Conservation (phyloP, 2,888 invertebrate species). For the Melieria omissa region DNA sequence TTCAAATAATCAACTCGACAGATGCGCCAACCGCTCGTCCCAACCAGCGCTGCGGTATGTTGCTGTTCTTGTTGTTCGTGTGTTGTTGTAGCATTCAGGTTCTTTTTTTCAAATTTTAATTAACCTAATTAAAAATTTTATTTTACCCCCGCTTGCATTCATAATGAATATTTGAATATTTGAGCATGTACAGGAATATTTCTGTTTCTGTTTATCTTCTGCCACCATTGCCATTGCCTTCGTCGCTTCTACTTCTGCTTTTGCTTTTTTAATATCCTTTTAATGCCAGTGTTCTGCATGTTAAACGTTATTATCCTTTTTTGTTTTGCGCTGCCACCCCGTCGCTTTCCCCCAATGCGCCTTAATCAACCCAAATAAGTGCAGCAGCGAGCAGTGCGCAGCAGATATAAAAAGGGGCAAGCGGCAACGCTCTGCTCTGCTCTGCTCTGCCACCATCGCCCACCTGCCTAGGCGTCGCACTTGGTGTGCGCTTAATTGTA, state of each 20-base stretch:
- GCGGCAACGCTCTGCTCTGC: no score
- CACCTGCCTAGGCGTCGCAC: no score
- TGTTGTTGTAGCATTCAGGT: background rate
- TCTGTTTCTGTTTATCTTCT: no score
- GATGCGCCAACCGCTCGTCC: background rate
- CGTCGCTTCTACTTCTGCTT: background rate
- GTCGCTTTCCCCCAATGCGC: background rate
- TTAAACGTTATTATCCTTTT: background rate
- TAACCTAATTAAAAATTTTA: slow-evolving; percentile 12
- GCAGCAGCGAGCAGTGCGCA: background rate
- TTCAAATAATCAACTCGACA: slow-evolving; percentile 4
- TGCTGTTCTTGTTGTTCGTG: background rate
- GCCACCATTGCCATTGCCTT: background rate
- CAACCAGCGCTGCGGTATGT: background rate
- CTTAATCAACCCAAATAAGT: background rate
- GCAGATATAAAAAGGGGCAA: background rate
- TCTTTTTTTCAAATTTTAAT: slow-evolving; percentile 6
- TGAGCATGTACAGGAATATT: background rate
- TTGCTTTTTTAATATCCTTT: no score
- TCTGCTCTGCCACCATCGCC: no score
- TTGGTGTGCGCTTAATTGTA: no score
- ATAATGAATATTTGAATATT: background rate
- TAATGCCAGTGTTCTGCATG: no score
- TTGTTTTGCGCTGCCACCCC: background rate
- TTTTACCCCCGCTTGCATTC: background rate